Percentiles rank a stretch among this genome's conserved stretches.
Conservation (phyloP, 2,797 vertebrate species). For the Nannoperca obscura region DNA sequence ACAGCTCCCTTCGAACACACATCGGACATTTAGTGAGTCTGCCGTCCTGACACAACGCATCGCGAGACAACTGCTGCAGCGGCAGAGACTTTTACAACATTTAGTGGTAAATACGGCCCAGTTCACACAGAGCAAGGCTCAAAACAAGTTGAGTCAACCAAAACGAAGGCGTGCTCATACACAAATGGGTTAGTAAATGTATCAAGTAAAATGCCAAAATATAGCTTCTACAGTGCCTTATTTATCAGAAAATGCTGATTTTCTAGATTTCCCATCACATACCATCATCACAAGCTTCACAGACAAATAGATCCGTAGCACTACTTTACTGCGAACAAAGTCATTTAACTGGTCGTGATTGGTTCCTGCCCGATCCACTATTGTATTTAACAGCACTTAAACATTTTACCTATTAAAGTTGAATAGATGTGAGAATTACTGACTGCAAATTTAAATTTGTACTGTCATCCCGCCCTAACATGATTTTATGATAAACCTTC, state of each 20-base stretch:
- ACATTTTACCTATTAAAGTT: neutral
- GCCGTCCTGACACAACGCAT: neutral
- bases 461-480: neutral
- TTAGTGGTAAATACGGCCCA: neutral
- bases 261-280: neutral
- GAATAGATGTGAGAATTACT: neutral
- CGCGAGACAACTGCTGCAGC: neutral
- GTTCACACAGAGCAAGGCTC: neutral
- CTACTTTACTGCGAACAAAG: neutral
- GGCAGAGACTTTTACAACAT: neutral
- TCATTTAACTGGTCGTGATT: neutral
- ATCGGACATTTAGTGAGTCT: slow-evolving; percentile 17
- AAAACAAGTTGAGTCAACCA: slow-evolving; percentile 12
- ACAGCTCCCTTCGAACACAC: slow-evolving; percentile 91
- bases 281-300: neutral
- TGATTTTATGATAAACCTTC: neutral
- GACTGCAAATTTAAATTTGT: too few species aligned
- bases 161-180: neutral
- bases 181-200: neutral
- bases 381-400: neutral
- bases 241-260: neutral
- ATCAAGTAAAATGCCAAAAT: neutral
- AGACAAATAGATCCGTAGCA: neutral
- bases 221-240: neutral
- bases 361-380: neutral